Percentiles rank a stretch among this genome's conserved stretches.
Conservation (phyloP, 1,140 invertebrate genomes). For the Orussus abietinus region DNA sequence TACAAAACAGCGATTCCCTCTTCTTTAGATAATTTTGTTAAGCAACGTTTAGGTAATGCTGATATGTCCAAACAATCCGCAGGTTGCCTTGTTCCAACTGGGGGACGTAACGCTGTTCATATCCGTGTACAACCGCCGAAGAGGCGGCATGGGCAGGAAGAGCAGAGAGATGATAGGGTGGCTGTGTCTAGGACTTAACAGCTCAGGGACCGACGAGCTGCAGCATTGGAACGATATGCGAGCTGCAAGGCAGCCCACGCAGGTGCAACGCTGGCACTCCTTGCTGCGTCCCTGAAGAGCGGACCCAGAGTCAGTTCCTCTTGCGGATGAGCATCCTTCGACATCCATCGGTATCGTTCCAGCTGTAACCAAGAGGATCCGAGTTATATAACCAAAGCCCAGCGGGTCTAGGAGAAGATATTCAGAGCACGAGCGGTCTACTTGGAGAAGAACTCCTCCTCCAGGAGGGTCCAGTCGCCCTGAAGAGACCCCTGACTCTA, state of each 20-base stretch:
- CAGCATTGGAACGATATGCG: slow-evolving; percentile 92
- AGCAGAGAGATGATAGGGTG: slow-evolving; percentile 86
- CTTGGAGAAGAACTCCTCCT: no score
- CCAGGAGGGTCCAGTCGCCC: no score
- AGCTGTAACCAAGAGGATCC: no score
- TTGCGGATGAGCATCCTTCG: slow-evolving; percentile 7
- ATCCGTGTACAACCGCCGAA: slow-evolving; percentile 86
- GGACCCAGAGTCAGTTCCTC: slow-evolving; percentile 18
- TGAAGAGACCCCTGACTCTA: no score
- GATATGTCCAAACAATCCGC: no score
- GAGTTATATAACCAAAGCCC: no score
- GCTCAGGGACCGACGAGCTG: slow-evolving; percentile 87
- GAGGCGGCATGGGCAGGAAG: slow-evolving; percentile 82
- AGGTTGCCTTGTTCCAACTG: slow-evolving; percentile 92
- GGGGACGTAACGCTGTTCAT: slow-evolving; percentile 93
- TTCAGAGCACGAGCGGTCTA: no score
- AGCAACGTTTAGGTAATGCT: no score
- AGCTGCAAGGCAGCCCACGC: slow-evolving; percentile 48
- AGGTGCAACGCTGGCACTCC: slow-evolving; percentile 51
- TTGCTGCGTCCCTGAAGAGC: slow-evolving; percentile 43
- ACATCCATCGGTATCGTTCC: background rate
- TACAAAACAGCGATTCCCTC: no score
- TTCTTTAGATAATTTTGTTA: slow-evolving; percentile 3
- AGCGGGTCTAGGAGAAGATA: no score
- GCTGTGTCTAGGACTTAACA: slow-evolving; percentile 88